Evolutionary conservation across 2,797 vertebrate species (phyloP).

Genomic region (Lagocephalus sceleratus): DNA sequence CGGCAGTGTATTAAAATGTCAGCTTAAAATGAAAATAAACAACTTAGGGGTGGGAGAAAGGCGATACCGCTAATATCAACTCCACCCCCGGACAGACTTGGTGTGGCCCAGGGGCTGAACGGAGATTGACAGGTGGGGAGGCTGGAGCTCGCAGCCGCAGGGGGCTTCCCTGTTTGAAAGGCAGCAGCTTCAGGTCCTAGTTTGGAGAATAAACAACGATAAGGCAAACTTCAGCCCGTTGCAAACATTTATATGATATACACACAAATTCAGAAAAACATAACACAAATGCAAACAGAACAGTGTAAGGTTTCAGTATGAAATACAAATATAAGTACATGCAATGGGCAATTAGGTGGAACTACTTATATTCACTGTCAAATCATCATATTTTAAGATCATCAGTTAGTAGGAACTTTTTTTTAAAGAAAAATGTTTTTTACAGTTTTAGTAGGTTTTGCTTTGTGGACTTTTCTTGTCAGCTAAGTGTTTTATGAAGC

Average conservation of each 20-base stretch:
- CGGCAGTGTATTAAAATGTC: conserved; percentile 67
- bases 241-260: conserved; percentile 16
- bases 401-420: no score
- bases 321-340: no score
- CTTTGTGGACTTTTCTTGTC: no score
- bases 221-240: conserved; percentile 43
- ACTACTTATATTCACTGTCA: no score
- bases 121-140: conserved; percentile 76
- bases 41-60: conserved; percentile 66
- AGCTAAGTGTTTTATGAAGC: no score
- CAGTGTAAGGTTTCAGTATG: no score
- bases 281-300: conserved; percentile 18
- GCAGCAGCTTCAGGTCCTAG: conserved; percentile 69
- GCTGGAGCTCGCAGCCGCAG: conserved; percentile 68
- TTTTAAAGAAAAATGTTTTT: no score
- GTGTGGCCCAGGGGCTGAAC: conserved; percentile 63
- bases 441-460: no score
- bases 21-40: conserved; percentile 79
- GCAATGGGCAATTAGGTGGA: no score
- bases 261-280: conserved; percentile 6
- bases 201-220: conserved; percentile 69
- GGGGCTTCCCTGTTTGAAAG: conserved; percentile 57
- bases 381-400: no score
- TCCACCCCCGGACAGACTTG: conserved; percentile 70
- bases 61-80: conserved; percentile 66